A percentile compares a stretch with the other conserved stretches of the same genome.
Conservation (phyloP, 2,113 vertebrate species). For the Zootoca vivipara region DNA sequence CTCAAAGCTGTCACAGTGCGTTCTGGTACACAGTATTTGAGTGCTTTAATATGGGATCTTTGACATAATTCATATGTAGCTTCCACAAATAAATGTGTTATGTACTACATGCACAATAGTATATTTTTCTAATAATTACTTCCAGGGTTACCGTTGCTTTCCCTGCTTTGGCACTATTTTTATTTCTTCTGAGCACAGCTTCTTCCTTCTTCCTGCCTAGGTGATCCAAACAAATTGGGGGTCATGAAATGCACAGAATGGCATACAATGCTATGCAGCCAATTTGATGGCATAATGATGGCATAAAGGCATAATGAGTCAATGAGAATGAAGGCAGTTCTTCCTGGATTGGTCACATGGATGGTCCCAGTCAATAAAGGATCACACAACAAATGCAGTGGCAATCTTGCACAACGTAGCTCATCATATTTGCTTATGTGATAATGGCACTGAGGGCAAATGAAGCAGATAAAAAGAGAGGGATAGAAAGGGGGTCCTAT, state of each 20-base stretch:
- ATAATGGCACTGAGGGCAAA: not conserved
- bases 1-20: constrained; percentile 20
- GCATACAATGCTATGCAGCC: not conserved
- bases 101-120: not conserved
- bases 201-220: not conserved
- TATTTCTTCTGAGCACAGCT: not conserved
- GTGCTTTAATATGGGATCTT: not conserved
- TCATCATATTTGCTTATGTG: not conserved
- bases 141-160: not conserved
- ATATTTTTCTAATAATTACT: constrained; percentile 1
- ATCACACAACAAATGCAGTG: not conserved
- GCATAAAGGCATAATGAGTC: not conserved
- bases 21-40: not conserved
- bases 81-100: constrained; percentile 3
- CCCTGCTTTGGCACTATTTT: not conserved
- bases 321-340: not conserved
- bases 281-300: not conserved
- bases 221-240: not conserved
- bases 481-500: not conserved
- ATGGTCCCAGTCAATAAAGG: not conserved
- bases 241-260: not conserved
- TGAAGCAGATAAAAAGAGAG: not conserved
- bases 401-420: not conserved
- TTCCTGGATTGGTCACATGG: not conserved
- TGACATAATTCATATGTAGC: not conserved